Conservation (phyloP, 2,888 invertebrate genomes). For the Colostygia pectinataria region DNA sequence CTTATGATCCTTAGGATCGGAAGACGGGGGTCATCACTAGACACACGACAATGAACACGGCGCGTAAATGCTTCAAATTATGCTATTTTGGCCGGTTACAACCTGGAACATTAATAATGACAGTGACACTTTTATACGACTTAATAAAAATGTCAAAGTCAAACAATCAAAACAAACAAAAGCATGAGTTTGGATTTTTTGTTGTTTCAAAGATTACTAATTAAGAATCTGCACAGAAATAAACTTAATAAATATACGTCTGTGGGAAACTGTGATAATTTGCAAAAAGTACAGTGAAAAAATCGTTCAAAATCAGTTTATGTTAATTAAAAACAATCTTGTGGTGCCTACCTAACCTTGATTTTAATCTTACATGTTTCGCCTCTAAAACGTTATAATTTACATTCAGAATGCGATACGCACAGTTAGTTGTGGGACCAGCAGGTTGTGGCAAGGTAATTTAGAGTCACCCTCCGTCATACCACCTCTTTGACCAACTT, state of each 20-base stretch:
- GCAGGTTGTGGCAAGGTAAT: constrained; percentile 98
- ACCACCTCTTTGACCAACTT: not conserved
- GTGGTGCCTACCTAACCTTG: not conserved
- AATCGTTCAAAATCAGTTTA: too few relatives aligned
- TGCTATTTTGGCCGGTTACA: not conserved
- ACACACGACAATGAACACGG: too few relatives aligned
- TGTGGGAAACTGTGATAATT: too few relatives aligned
- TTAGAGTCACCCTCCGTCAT: not conserved
- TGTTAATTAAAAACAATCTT: not conserved
- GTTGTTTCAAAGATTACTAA: too few relatives aligned
- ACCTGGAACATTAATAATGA: not conserved
- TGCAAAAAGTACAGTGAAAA: too few relatives aligned
- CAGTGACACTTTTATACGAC: not conserved
- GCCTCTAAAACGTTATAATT: not conserved
- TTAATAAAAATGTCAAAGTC: not conserved
- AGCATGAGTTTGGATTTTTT: too few relatives aligned
- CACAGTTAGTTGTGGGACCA: constrained; percentile 97
- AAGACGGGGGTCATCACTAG: too few relatives aligned
- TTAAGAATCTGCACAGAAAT: too few relatives aligned
- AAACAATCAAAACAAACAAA: not conserved
- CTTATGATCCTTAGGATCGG: too few relatives aligned
- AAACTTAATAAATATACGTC: too few relatives aligned
- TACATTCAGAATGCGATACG: constrained; percentile 89
- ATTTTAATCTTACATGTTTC: not conserved
- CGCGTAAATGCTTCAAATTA: not conserved